phyloP scores from a whole-genome alignment of 2,888 invertebrate species.

The Lomographa bimaculata region DNA sequence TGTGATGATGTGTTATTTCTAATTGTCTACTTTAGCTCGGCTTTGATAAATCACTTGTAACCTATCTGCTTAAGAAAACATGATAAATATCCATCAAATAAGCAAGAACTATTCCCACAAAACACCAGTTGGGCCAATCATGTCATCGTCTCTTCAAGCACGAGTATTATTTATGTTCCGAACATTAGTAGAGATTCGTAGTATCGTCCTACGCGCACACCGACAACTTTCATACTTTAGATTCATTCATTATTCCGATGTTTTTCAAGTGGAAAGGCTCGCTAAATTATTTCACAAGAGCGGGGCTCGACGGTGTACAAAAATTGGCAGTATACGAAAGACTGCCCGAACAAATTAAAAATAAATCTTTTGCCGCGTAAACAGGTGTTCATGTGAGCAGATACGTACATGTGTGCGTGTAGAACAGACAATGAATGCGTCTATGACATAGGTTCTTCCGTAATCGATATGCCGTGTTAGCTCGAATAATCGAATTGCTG shows the following conservation, averaged over 20 bases:
- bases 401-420: slow-evolving; percentile 40
- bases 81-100: no score
- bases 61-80: no score
- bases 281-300: slow-evolving; percentile 40
- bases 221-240: slow-evolving; percentile 14
- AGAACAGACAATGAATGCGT: slow-evolving; percentile 10
- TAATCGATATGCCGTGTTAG: not conserved
- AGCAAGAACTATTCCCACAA: slow-evolving; percentile 4
- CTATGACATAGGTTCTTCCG: slow-evolving; percentile 23
- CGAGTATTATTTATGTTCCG: slow-evolving; percentile 20
- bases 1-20: no score
- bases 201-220: slow-evolving; percentile 28
- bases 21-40: no score
- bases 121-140: slow-evolving; percentile 14
- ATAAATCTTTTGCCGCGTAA: slow-evolving; percentile 59
- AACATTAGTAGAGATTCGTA: slow-evolving; percentile 26
- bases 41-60: no score
- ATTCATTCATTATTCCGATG: slow-evolving; percentile 25
- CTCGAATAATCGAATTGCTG: no score
- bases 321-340: slow-evolving; percentile 45
- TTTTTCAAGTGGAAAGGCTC: slow-evolving; percentile 45
- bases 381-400: slow-evolving; percentile 52
- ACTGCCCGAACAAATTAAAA: slow-evolving; percentile 41
- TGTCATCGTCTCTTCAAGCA: slow-evolving; percentile 17
- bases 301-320: slow-evolving; percentile 40